A percentile compares a stretch with the other conserved stretches of the same genome.
Evolutionary conservation across 2,888 invertebrate genomes (phyloP).

Genomic region (Lepidocyrtinus sp.): DNA sequence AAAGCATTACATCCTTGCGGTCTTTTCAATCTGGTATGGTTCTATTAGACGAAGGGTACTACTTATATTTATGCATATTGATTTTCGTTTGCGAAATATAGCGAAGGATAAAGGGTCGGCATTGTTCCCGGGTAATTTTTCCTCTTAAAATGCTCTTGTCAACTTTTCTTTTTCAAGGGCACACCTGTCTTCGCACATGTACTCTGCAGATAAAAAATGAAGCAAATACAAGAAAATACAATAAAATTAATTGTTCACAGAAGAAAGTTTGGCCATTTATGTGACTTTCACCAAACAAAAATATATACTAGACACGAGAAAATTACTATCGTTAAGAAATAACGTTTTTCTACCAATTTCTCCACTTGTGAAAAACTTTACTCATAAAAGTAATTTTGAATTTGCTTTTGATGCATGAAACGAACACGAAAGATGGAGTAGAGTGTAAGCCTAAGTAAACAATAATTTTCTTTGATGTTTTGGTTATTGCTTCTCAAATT

Average conservation of each 20-base stretch:
- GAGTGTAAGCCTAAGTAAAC: no score
- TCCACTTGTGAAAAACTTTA: no score
- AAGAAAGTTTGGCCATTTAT: not conserved
- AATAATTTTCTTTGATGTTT: no score
- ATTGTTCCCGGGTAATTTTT: not conserved
- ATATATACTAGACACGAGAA: no score
- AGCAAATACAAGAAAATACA: not conserved
- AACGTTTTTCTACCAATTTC: no score
- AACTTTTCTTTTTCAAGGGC: not conserved
- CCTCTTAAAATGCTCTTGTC: not conserved
- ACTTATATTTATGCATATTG: slow-evolving; percentile 11
- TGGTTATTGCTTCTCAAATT: no score
- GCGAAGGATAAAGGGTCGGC: not conserved
- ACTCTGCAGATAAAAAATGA: not conserved
- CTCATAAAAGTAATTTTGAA: no score
- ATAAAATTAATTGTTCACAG: not conserved
- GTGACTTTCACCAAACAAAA: not conserved
- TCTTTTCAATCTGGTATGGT: no score
- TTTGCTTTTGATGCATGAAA: no score
- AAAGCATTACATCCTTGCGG: no score
- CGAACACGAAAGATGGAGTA: no score
- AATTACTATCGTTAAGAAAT: no score
- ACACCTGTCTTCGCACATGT: not conserved
- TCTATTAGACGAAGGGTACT: slow-evolving; percentile 14
- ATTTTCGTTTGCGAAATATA: not conserved